Percentiles rank a stretch among this genome's conserved stretches.
Conservation (phyloP, 2,888 invertebrate genomes). For the Oegoconia quadripuncta region DNA sequence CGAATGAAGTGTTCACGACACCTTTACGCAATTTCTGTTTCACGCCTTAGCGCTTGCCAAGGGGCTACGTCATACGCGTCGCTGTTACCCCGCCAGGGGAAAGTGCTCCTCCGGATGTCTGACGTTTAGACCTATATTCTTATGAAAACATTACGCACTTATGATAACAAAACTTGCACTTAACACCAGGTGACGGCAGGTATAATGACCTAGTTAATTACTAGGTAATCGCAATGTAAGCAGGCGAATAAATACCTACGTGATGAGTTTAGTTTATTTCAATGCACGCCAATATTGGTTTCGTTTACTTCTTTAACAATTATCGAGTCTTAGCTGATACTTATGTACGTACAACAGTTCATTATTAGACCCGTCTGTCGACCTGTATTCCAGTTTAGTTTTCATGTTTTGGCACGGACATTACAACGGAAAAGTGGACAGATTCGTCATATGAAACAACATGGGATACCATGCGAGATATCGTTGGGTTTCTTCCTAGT, state of each 20-base stretch:
- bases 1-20: constrained; percentile 65
- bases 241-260: neutral
- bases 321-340: too few species aligned
- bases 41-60: constrained; percentile 67
- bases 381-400: too few species aligned
- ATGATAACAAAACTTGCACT: constrained; percentile 6
- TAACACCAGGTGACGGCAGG: constrained; percentile 44
- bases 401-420: neutral
- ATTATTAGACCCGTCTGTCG: too few species aligned
- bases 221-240: constrained; percentile 18
- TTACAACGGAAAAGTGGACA: constrained; percentile 21
- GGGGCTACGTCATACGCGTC: constrained; percentile 55
- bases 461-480: constrained; percentile 44
- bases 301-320: too few species aligned
- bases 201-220: constrained; percentile 54
- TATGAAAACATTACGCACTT: constrained; percentile 14
- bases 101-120: constrained; percentile 45
- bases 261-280: neutral
- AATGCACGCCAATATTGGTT: too few species aligned
- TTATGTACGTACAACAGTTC: too few species aligned
- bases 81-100: constrained; percentile 47
- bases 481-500: constrained; percentile 50
- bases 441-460: constrained; percentile 25
- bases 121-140: constrained; percentile 52
- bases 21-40: constrained; percentile 74